Percentiles rank a stretch among this genome's conserved stretches.
Conservation (phyloP, 2,888 invertebrate species). For the Ichneumon xanthorius region DNA sequence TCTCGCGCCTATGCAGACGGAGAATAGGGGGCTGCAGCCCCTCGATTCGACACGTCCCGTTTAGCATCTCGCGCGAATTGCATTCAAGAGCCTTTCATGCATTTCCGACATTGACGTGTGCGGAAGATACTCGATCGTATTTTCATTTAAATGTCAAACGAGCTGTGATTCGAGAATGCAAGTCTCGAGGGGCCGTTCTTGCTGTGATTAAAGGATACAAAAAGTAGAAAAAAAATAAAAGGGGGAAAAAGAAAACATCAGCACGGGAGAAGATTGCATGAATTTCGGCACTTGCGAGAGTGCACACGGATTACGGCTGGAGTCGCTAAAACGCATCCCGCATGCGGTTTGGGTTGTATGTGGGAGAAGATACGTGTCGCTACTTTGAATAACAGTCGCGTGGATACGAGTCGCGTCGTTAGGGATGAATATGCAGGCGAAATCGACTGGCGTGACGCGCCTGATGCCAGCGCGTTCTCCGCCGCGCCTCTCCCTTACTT, state of each 20-base stretch:
- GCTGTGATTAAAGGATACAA: neutral
- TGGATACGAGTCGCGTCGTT: constrained; percentile 63
- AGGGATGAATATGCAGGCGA: constrained; percentile 72
- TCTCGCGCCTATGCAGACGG: neutral
- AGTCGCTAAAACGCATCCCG: neutral
- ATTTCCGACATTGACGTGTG: constrained; percentile 14
- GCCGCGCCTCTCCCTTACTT: constrained; percentile 32
- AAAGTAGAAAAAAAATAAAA: neutral
- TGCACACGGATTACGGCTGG: neutral
- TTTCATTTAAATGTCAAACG: constrained; percentile 50
- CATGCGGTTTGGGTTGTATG: constrained; percentile 13
- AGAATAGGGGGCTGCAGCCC: neutral
- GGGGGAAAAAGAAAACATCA: neutral
- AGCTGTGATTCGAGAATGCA: constrained; percentile 14
- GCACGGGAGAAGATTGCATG: constrained; percentile 23
- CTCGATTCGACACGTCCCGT: constrained; percentile 1
- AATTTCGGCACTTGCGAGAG: constrained; percentile 28
- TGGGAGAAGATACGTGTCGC: constrained; percentile 55
- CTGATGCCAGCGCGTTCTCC: constrained; percentile 50
- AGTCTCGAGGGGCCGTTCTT: constrained; percentile 5
- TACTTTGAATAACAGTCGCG: constrained; percentile 67
- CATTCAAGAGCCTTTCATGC: constrained; percentile 27
- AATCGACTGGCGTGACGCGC: constrained; percentile 67
- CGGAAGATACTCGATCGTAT: constrained; percentile 8
- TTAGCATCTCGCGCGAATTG: constrained; percentile 7